Base-by-base conservation (phyloP, 2,888 invertebrate genomes). In the Pandemis cinnamomeana region DNA sequence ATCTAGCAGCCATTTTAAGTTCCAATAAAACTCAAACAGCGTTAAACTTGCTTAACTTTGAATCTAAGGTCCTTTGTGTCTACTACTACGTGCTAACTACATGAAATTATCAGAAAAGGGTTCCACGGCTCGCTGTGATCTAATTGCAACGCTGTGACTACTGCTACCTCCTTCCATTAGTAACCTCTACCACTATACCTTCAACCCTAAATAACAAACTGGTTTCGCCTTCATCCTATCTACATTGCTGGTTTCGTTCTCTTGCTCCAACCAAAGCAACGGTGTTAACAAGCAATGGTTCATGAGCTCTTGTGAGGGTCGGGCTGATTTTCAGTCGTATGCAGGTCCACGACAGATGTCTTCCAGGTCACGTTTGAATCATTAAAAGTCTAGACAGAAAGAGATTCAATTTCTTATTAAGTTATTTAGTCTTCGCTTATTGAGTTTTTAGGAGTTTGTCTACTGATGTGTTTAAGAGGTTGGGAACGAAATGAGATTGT, bases 131-230 rank as follows among this genome's bases (percentile, higher is more conserved):
- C 86, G 83, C 83, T 85, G 84, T 87, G 87, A 88, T 91, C 89
- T 92, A 92, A 92, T 92, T 91, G 91, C 87, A 81, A 86, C 85
- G 89, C 83, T 90, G 91, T 91, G 91, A 91, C 91, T 89, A 84
- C 87, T 85, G 84, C 84, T 86, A 83, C 85, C 85, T 84, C 84
- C 85, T 84, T 89, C 91, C 91, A 91, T 91, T 91, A 91, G 82
- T 85, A 84, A 81, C 85, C 79, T 75, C 76, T 78, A 89, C 86
- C 76, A 80, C 68, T 73, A 41, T 72, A 85, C 81, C 51, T 60
- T 74, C 69, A 61, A 60, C 73, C 71, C 58, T 27, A 64, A 71
- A 79, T 71, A 77, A 41, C 11, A 67, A 20, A 8, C 46, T 44
- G 10, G 0, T 71, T 27, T 72, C 76, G 58, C n/a, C 62, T 20